phyloP scores from a whole-genome alignment of 2,113 vertebrate genomes.

The Progne subis region DNA sequence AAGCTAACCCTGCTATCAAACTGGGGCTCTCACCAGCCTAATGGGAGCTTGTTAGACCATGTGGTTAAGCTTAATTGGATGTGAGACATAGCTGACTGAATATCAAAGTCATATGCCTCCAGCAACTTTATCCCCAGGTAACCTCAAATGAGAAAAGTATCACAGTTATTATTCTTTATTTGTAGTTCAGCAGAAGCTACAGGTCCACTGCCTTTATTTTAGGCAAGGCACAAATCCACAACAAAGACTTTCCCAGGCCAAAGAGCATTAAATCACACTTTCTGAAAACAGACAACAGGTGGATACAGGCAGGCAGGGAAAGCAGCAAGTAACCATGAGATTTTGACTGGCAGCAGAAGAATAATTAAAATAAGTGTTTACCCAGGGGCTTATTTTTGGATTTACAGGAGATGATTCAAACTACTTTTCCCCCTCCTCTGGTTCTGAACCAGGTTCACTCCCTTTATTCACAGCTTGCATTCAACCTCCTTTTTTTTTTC shows the following conservation, averaged over 20 bases:
- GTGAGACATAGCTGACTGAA: constrained; percentile 53
- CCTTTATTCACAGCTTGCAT: neutral
- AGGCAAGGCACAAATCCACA: constrained; percentile 54
- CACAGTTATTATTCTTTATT: constrained; percentile 61
- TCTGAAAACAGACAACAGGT: constrained; percentile 51
- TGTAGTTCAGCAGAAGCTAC: constrained; percentile 43
- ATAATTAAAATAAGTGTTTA: constrained; percentile 42
- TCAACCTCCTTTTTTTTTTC: neutral
- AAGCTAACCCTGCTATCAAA: constrained; percentile 46
- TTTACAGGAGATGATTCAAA: neutral
- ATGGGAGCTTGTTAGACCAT: constrained; percentile 60
- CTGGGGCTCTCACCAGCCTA: constrained; percentile 10
- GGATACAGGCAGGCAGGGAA: constrained; percentile 57
- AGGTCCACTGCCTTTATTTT: constrained; percentile 54
- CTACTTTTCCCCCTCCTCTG: neutral
- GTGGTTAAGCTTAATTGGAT: constrained; percentile 61
- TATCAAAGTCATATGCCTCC: constrained; percentile 57
- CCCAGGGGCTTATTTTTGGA: constrained; percentile 30
- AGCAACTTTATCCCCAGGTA: constrained; percentile 64
- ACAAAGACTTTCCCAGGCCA: constrained; percentile 69
- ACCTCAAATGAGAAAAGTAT: constrained; percentile 67
- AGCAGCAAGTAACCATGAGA: constrained; percentile 25
- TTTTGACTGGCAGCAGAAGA: constrained; percentile 42
- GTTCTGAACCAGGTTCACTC: neutral
- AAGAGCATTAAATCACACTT: constrained; percentile 46